Base-by-base conservation (phyloP, 2,888 invertebrate genomes). In the Ptycholaimellus sp. region DNA sequence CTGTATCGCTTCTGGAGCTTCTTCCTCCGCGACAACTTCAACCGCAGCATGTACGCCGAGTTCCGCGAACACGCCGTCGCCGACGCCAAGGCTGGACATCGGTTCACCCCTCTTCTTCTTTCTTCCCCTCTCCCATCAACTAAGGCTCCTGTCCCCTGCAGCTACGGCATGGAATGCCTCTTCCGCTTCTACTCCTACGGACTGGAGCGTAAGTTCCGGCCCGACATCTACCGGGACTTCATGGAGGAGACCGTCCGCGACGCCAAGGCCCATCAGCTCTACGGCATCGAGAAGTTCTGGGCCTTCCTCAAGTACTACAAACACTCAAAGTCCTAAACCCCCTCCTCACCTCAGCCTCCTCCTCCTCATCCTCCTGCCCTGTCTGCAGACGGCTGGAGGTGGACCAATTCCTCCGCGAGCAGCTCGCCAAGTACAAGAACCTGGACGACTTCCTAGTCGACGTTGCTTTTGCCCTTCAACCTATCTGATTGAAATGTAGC, bases 1-100 rank as follows among this genome's bases (percentile, higher is more conserved):
- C 68, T 96, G 35, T 99, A 87, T 69, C 70, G 96, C 43, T 99
- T 96, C 68, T 96, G 96, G 96, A 93, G 93, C 22, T 93, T 93
- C 71, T 96, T 96, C 70, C 68, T 99, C 45, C 67, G 96, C 42
- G 90, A 93, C 59, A 85, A 93, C 59, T 96, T 87, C 65, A 96
- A 96, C 64, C 72, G 78, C 50, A 82, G 74, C 46, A 96, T 96
- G 93, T 96, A 90, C 62, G 75, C 76, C 50, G 93, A 99, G 64
- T 99, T 96, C 64, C 73, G 74, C 53, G 68, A 70, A 18, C 61
- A 85, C 42, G 87, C 96, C n/a, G 68, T 76, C 44, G 93, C 93
- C 59, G 96, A 96, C 67, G 81, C 85, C 0, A 65, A 68, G 36
- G 73, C 71, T 45, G 85, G 87, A 9, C 85, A 78, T 67, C 74